Conservation (phyloP, 92 coral and sea anemone genomes). For the Umimayanthus kanabou region DNA sequence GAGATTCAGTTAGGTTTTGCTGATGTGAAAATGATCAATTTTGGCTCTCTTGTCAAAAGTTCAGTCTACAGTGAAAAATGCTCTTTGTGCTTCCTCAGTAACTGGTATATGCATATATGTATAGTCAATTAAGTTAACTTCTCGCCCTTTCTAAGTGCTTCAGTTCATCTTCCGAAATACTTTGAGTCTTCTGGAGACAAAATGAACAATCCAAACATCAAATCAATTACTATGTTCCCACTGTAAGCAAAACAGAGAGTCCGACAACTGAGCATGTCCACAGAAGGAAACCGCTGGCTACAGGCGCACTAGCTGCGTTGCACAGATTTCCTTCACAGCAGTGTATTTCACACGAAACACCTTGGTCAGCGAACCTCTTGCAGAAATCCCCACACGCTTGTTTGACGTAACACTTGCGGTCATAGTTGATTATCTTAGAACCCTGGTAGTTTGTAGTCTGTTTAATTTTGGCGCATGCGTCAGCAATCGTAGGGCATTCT, state of each 20-base stretch:
- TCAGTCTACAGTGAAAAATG: no score
- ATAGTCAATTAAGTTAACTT: no score
- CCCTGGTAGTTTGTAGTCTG: conserved; percentile 31
- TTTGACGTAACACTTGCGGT: conserved; percentile 43
- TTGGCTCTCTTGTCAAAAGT: no score
- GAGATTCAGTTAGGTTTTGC: no score
- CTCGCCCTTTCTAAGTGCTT: no score
- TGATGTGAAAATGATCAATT: no score
- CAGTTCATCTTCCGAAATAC: no score
- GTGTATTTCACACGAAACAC: conserved; percentile 1
- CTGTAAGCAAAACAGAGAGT: background rate
- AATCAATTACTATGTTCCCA: no score
- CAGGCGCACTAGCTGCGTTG: background rate
- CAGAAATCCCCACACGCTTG: conserved; percentile 47
- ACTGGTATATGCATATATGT: no score
- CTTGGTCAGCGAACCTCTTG: conserved; percentile 8
- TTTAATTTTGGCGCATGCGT: conserved; percentile 44
- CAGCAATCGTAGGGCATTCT: conserved; percentile 42
- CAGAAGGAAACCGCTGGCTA: background rate
- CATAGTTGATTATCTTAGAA: conserved; percentile 18
- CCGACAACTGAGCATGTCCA: conserved; percentile 19
- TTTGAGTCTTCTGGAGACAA: no score
- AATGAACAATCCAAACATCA: no score
- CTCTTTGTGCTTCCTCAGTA: no score
- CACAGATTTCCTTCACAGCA: conserved; percentile 46